phyloP scores from a whole-genome alignment of 2,888 invertebrate species.

The Opisthograptis luteolata region DNA sequence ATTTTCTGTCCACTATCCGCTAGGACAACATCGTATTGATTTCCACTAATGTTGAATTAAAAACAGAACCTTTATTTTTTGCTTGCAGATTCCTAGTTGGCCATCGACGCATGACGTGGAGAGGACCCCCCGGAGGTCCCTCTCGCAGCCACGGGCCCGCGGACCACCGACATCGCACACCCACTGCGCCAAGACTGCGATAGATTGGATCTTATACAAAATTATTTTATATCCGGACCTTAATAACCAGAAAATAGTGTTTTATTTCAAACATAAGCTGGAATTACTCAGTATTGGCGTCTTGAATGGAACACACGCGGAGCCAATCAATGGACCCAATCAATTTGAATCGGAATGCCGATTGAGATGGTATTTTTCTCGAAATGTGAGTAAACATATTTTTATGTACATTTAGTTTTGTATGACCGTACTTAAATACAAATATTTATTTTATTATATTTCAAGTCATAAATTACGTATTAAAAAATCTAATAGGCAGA shows the following conservation, averaged over 20 bases:
- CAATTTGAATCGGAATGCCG: slow-evolving; percentile 33
- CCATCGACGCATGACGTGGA: slow-evolving; percentile 34
- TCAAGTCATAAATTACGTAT: not conserved
- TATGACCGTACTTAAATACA: not conserved
- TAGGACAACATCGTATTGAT: no score
- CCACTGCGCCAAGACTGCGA: slow-evolving; percentile 40
- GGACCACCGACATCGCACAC: slow-evolving; percentile 56
- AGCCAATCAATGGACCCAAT: slow-evolving; percentile 43
- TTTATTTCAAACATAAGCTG: slow-evolving; percentile 8
- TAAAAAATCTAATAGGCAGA: no score
- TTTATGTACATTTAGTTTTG: not conserved
- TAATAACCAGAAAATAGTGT: slow-evolving; percentile 27
- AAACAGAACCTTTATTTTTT: slow-evolving; percentile 20
- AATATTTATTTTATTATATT: not conserved
- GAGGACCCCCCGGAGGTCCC: slow-evolving; percentile 42
- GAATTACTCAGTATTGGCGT: slow-evolving; percentile 27
- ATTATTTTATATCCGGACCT: slow-evolving; percentile 26
- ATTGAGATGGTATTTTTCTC: slow-evolving; percentile 42
- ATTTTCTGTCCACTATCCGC: no score
- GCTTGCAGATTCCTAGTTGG: slow-evolving; percentile 30
- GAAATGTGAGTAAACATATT: slow-evolving; percentile 2
- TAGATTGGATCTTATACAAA: slow-evolving; percentile 31
- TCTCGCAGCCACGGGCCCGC: slow-evolving; percentile 44
- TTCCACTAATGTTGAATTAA: slow-evolving; percentile 5
- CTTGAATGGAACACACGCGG: slow-evolving; percentile 32